Evolutionary conservation across 2,888 invertebrate genomes (phyloP), one percentile per base, ranked within the genome.

Genomic region (Nematopogon swammerdamellus): DNA sequence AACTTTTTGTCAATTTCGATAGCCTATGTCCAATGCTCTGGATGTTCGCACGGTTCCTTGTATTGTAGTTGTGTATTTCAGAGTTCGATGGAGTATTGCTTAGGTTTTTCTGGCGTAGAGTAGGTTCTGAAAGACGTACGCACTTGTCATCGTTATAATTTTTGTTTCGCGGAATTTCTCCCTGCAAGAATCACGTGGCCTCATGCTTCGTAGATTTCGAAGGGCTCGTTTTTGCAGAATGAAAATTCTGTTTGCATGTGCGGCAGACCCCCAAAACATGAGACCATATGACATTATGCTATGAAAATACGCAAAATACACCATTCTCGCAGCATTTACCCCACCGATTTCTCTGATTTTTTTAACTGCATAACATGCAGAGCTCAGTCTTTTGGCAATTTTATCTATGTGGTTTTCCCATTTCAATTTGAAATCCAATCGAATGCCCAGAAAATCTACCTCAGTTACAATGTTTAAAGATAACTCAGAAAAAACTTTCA

Each of bases 271-370:
- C 30, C 49, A 49, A 18, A 49, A 18, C 45, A 45, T 29, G 44
- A 49, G 29, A 30, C 49, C 45, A 45, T 49, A 49, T 14, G 49
- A 45, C 49, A 45, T 46, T 29, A 49, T n/a, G 45, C 49, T 49
- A n/a, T 49, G 49, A 45, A 49, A 45, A 25, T 49, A 45, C 6
- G 18, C 30, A 45, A 45, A 49, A 30, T 30, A 49, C 11, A 36
- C 14, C 11, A 14, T 36, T 17, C 47, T 29, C 16, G 47, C 47
- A 17, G 47, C n/a, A 2, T 29, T 10, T 17, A n/a, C 5, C 17
- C 25, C 36, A 6, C 25, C 5, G 16, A 47, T 11, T n/a, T 16
- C 14, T 18, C 30, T 20, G 5, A 47, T 47, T 18, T 25, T 47
- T 30, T 47, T 47, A 4, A 25, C 18, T 5, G 47, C 47, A n/a